A percentile compares a stretch with the other conserved stretches of the same genome.
Evolutionary conservation across 2,113 vertebrate genomes (phyloP).

Genomic region (Cyprinus carpio): DNA sequence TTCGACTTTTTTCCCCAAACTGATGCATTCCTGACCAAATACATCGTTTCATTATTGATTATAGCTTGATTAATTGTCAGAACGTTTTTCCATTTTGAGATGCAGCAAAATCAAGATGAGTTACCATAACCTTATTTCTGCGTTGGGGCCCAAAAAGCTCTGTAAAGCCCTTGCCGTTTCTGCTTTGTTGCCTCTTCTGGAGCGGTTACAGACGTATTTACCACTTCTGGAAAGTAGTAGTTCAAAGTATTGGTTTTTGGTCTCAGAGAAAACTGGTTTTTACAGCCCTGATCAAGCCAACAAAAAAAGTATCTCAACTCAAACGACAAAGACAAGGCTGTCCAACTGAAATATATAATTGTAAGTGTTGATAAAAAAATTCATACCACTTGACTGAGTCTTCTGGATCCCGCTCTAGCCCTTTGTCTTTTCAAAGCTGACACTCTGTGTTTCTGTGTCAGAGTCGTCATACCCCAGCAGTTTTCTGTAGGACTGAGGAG

Average conservation of each 20-base stretch:
- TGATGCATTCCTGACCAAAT: not conserved
- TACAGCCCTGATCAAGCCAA: not conserved
- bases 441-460: constrained; percentile 67
- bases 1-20: not conserved
- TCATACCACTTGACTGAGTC: constrained; percentile 43
- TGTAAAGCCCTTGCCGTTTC: constrained; percentile 53
- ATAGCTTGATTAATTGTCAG: not conserved
- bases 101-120: not conserved
- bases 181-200: constrained; percentile 56
- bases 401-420: constrained; percentile 23
- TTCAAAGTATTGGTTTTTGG: constrained; percentile 14
- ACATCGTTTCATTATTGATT: not conserved
- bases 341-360: not conserved
- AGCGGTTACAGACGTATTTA: constrained; percentile 30
- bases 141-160: constrained; percentile 55
- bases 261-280: not conserved
- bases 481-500: constrained; percentile 84
- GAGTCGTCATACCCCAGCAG: constrained; percentile 83
- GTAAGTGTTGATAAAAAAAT: not conserved
- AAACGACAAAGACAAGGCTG: not conserved
- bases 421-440: constrained; percentile 47
- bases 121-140: constrained; percentile 68
- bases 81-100: not conserved
- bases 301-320: not conserved
- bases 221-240: constrained; percentile 39